Base-by-base conservation (phyloP, 2,113 vertebrate species). In the Pelecanus crispus region DNA sequence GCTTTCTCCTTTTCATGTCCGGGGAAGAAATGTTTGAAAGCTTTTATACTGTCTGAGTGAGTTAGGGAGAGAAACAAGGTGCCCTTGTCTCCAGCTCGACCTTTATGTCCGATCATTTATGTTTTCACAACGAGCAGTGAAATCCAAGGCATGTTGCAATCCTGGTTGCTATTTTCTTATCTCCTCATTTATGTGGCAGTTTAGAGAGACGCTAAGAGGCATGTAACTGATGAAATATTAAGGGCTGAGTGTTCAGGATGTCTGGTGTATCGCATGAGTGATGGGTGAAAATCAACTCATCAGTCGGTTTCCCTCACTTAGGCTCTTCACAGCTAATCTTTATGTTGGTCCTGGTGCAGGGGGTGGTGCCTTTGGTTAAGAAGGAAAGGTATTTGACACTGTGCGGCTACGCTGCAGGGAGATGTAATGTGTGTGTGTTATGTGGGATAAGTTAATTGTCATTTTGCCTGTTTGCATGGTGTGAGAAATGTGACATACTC, bases 21-120 rank as follows among this genome's bases (percentile, higher is more conserved):
- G 5, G 34, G 59, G 82, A 72, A 94, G 87, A 94, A 90, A 59
- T 62, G 83, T 92, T 86, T 85, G 74, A 92, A 94, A 94, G 90
- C 88, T 94, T 88, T 95, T 94, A 34, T 80, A 32, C 31, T 86
- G 66, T 88, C 81, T 45, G 58, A 84, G 79, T 67, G 45, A 93
- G 45, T 90, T 79, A 77, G 71, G 24, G 52, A 89, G 86, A 88
- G 84, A 85, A 79, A 59, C 62, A 81, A 71, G 26, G 59, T 52
- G 29, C 72, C 40, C 55, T 73, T 5, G 0, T 73, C 79, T 89
- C 63, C 81, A 66, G 13, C 77, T 95, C 13, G 9, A 18, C 72
- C 77, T 89, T 93, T 87, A 56, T 50, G 28, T 89, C 42, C 7
- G 3, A 62, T 91, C 82, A 31, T 74, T 95, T 86, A 24, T 58